Conservation (phyloP, 1,140 invertebrate species). For the Lasioglossum albipes region DNA sequence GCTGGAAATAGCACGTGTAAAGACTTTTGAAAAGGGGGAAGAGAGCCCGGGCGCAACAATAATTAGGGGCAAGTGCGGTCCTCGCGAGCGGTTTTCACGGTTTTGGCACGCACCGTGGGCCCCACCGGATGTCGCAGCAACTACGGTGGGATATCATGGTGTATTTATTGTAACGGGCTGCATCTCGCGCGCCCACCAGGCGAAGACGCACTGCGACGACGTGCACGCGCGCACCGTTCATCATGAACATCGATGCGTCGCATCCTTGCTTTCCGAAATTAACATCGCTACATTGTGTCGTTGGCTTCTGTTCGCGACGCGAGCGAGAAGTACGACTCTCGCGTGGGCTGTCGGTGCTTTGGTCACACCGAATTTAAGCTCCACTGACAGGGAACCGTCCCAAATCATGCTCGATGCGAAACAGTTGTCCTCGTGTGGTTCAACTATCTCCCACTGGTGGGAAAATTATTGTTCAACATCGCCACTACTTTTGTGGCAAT, state of each 20-base stretch:
- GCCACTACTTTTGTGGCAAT: too few species aligned
- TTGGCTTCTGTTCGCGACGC: constrained; percentile 7
- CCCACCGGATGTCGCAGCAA: constrained; percentile 19
- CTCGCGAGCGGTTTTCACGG: constrained; percentile 13
- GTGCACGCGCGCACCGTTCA: constrained; percentile 49
- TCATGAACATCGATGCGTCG: constrained; percentile 50
- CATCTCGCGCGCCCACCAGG: neutral
- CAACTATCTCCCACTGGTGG: too few species aligned
- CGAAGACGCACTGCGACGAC: constrained; percentile 8
- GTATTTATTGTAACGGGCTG: constrained; percentile 29
- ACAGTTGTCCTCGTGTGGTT: too few species aligned
- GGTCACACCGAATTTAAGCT: too few species aligned
- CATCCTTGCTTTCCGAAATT: constrained; percentile 47
- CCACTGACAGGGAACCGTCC: too few species aligned
- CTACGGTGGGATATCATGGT: neutral
- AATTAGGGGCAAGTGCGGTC: constrained; percentile 41
- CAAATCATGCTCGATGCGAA: too few species aligned
- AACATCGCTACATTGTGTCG: constrained; percentile 53
- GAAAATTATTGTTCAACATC: too few species aligned
- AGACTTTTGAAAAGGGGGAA: constrained; percentile 5
- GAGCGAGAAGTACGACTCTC: neutral
- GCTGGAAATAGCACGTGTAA: constrained; percentile 56
- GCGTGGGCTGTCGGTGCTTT: too few species aligned
- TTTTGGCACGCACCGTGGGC: constrained; percentile 6
- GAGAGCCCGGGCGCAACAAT: constrained; percentile 25